Conservation (phyloP, 1,140 invertebrate species). For the Whitmania pigra region DNA sequence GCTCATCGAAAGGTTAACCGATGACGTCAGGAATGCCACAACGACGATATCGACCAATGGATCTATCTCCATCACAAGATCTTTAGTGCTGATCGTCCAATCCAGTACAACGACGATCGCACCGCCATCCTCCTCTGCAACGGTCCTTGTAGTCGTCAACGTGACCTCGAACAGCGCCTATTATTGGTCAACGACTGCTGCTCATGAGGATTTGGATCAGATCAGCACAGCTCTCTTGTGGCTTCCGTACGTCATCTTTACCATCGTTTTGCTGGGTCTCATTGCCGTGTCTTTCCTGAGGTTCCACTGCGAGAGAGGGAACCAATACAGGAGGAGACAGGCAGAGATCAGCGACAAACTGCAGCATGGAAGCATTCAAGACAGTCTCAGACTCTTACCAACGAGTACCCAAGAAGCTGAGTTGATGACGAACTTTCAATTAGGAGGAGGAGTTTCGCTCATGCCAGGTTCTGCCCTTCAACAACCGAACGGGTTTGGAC, state of each 20-base stretch:
- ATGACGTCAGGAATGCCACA: not conserved
- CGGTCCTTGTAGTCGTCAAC: not conserved
- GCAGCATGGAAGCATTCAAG: not conserved
- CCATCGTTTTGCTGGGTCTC: constrained; percentile 17
- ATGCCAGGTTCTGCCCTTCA: not conserved
- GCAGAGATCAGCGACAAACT: constrained; percentile 19
- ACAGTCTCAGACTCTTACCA: not conserved
- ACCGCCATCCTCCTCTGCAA: not conserved
- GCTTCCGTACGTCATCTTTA: constrained; percentile 23
- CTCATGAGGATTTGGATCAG: not conserved
- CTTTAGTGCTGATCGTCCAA: not conserved
- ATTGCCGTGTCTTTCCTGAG: constrained; percentile 23
- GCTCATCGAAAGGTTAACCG: not conserved
- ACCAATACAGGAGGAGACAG: constrained; percentile 24
- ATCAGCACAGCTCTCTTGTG: constrained; percentile 20
- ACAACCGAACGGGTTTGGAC: constrained; percentile 5
- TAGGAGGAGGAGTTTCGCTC: not conserved
- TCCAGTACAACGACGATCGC: not conserved
- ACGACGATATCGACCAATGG: constrained; percentile 6
- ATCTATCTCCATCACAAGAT: not conserved
- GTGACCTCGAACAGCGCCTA: not conserved
- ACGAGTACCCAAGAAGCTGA: not conserved
- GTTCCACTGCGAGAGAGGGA: constrained; percentile 22
- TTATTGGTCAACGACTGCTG: not conserved
- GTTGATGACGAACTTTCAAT: not conserved